A percentile compares a stretch with the other conserved stretches of the same genome.
These are phyloP conservation scores for Bellardia bayeri DNA, from an alignment of 2,888 invertebrate genomes.

Conservation along the genomic window DNA sequence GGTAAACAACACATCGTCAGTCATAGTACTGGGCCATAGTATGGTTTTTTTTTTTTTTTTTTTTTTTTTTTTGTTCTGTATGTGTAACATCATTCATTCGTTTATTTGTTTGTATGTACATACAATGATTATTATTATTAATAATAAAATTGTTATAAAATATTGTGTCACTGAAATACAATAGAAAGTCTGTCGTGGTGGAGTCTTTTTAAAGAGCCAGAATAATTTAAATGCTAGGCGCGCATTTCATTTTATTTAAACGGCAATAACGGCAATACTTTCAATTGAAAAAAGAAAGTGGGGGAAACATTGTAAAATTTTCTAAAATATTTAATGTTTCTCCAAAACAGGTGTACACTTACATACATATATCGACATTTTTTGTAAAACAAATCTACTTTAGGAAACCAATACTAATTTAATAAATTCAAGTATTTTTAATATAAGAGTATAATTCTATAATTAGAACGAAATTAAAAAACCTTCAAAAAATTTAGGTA, in stretches of 20 bases:
- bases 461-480: too few species aligned
- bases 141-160: conserved; percentile 64
- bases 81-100: not conserved
- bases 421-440: too few species aligned
- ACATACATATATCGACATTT: too few species aligned
- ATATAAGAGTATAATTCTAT: too few species aligned
- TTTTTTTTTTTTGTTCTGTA: conserved; percentile 29
- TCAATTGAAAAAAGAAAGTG: conserved; percentile 58
- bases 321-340: not conserved
- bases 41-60: conserved; percentile 28
- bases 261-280: conserved; percentile 11
- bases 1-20: conserved; percentile 22
- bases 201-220: conserved; percentile 5
- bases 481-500: too few species aligned
- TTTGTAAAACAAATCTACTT: too few species aligned
- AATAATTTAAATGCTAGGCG: conserved; percentile 70
- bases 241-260: conserved; percentile 42
- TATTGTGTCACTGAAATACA: conserved; percentile 64
- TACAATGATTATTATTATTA: conserved; percentile 29
- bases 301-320: conserved; percentile 17
- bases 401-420: too few species aligned
- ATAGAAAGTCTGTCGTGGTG: conserved; percentile 64
- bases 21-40: not conserved
- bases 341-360: not conserved
- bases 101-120: conserved; percentile 1